phyloP scores from a whole-genome alignment of 2,888 invertebrate species.

The Tyria jacobaeae region DNA sequence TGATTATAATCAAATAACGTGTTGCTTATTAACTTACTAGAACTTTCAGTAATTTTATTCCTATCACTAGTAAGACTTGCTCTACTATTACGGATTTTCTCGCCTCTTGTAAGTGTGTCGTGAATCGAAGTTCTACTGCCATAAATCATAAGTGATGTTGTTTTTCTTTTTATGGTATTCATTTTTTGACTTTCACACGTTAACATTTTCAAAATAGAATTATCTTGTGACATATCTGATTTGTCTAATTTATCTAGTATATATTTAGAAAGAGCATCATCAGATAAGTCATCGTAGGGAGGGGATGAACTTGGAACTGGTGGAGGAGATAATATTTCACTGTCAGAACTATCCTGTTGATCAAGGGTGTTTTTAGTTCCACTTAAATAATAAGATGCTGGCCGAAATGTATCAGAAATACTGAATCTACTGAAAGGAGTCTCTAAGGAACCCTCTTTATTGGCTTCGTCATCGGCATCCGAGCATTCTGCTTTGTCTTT shows the following conservation, averaged over 20 bases:
- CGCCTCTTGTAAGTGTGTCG: constrained; percentile 82
- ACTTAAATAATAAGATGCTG: constrained; percentile 94
- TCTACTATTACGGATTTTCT: constrained; percentile 80
- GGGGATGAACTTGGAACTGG: constrained; percentile 92
- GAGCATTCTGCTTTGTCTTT: constrained; percentile 89
- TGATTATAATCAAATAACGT: constrained; percentile 70
- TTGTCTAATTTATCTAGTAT: constrained; percentile 84
- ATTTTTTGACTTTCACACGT: constrained; percentile 79
- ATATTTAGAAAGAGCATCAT: constrained; percentile 84
- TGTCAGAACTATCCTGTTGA: constrained; percentile 92
- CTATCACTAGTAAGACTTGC: constrained; percentile 76
- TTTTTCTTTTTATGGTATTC: constrained; percentile 79
- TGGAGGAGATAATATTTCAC: constrained; percentile 92
- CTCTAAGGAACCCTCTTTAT: constrained; percentile 91
- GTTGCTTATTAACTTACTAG: constrained; percentile 63
- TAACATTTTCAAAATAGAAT: constrained; percentile 82
- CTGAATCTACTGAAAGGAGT: constrained; percentile 90
- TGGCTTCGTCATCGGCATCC: constrained; percentile 94
- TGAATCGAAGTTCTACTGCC: constrained; percentile 83
- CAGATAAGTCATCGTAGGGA: constrained; percentile 90
- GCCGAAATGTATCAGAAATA: constrained; percentile 94
- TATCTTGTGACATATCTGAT: constrained; percentile 79
- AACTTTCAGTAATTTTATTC: constrained; percentile 63
- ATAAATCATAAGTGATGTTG: constrained; percentile 83
- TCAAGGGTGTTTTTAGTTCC: constrained; percentile 89